Evolutionary conservation across 2,113 vertebrate species (phyloP), one percentile per base, ranked within the genome.

Genomic region (Ochotona princeps): DNA sequence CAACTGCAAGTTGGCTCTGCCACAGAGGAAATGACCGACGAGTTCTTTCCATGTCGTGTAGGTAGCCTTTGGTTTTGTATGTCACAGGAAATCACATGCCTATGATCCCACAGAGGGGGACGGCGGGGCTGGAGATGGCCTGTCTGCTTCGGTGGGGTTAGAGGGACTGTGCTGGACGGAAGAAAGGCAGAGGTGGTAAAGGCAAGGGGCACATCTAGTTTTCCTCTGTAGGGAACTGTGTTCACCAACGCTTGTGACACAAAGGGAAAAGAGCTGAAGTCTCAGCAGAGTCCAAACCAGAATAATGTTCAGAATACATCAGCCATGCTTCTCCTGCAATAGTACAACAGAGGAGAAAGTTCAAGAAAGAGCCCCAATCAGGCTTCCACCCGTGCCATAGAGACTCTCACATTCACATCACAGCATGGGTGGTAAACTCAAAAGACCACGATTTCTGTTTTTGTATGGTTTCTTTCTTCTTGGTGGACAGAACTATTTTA

Each of bases 131-230:
- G 1, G 13, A 11, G 28, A 18, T 23, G 6, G 2, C 17, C 8
- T 8, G 0, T 5, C 23, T 57, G 3, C 1, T 1, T 57, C 2
- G 44, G 32, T 17, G 0, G 28, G n/a, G 44, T 2, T 7, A 7
- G 32, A 5, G 13, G 17, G 30, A 30, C 25, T 18, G 18, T 6
- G 2, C 30, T 15, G 12, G 8, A 18, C 4, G 6, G 5, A 17
- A 83, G 35, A 32, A 0, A 20, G 20, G 25, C 14, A 49, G 35
- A 38, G 23, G 18, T 3, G 26, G 21, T 38, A 61, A 51, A 20
- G 9, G 1, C 0, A 12, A 54, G 21, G 60, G 61, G 10, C 28
- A n/a, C 32, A 8, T n/a, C 14, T 15, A 2, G 4, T 28, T 69
- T 82, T 70, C 20, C 1, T 5, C n/a, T 49, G 6, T n/a, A 14